Evolutionary conservation across 2,797 vertebrate genomes (phyloP).

Genomic region (Lepus oiostolus): DNA sequence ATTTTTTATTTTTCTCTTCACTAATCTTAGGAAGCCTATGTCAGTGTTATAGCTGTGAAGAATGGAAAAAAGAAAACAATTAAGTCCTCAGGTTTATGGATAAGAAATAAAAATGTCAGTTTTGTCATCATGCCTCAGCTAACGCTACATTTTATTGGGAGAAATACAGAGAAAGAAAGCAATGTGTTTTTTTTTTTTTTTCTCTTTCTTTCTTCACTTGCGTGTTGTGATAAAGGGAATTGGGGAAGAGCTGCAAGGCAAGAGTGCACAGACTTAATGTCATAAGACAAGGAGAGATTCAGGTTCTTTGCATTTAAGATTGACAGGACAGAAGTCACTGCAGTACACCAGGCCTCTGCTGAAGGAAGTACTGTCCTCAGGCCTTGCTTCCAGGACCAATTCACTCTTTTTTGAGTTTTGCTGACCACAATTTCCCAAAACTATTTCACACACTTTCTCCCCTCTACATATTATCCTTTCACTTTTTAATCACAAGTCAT

Average conservation of each 20-base stretch:
- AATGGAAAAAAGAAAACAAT: not conserved
- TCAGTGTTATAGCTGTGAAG: not conserved
- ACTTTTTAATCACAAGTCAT: too few relatives aligned
- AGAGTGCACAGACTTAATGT: too few relatives aligned
- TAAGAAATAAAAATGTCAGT: not conserved
- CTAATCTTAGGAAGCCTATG: not conserved
- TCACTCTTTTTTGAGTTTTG: too few relatives aligned
- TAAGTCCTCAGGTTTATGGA: not conserved
- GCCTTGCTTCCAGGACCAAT: not conserved
- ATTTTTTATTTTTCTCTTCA: not conserved
- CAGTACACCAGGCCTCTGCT: not conserved
- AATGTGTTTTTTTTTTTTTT: too few relatives aligned
- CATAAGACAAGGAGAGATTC: accelerated
- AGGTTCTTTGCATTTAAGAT: not conserved
- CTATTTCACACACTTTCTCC: too few relatives aligned
- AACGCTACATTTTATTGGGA: not conserved
- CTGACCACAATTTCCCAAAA: too few relatives aligned
- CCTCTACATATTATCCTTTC: too few relatives aligned
- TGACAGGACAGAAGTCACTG: not conserved
- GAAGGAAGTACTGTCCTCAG: not conserved
- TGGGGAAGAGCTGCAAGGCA: not conserved
- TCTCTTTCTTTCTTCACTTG: too few relatives aligned
- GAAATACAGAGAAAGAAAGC: not conserved
- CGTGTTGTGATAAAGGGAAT: not conserved
- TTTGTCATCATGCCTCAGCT: not conserved